Conservation (phyloP, 2,797 vertebrate genomes). For the Aldrovandia affinis region DNA sequence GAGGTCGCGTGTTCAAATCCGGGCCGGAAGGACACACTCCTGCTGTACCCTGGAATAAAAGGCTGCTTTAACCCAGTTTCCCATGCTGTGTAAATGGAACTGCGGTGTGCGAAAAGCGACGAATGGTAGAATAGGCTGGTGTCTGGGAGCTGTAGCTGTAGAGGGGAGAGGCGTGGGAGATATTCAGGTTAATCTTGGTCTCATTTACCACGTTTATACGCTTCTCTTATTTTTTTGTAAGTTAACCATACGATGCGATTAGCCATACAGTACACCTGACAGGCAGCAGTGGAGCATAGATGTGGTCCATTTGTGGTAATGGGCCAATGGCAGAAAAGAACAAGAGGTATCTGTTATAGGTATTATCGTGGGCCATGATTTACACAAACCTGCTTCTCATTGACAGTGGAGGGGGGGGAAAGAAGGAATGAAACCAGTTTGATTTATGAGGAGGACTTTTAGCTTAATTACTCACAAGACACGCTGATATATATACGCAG, state of each 20-base stretch:
- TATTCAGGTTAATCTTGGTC: not conserved
- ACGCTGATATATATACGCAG: constrained; percentile 62
- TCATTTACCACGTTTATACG: not conserved
- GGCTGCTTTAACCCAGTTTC: constrained; percentile 14
- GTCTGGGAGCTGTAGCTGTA: not conserved
- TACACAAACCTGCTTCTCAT: constrained; percentile 62
- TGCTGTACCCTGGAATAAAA: not conserved
- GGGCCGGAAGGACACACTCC: not conserved
- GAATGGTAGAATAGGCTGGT: not conserved
- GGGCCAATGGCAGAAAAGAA: constrained; percentile 25
- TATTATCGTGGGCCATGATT: constrained; percentile 58
- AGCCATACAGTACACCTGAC: not conserved
- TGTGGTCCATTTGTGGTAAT: constrained; percentile 51
- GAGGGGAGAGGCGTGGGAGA: not conserved
- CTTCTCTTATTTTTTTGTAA: not conserved
- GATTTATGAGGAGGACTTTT: constrained; percentile 79
- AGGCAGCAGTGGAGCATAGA: constrained; percentile 10
- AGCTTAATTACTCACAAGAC: constrained; percentile 75
- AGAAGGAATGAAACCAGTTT: constrained; percentile 50
- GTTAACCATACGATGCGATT: not conserved
- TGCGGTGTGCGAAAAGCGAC: not conserved
- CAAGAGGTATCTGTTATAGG: constrained; percentile 18
- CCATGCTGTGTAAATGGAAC: not conserved
- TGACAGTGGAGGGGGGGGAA: constrained; percentile 45
- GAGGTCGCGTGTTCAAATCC: not conserved